Evolutionary conservation across 2,888 invertebrate genomes (phyloP).

Genomic region (Phlogophora meticulosa): DNA sequence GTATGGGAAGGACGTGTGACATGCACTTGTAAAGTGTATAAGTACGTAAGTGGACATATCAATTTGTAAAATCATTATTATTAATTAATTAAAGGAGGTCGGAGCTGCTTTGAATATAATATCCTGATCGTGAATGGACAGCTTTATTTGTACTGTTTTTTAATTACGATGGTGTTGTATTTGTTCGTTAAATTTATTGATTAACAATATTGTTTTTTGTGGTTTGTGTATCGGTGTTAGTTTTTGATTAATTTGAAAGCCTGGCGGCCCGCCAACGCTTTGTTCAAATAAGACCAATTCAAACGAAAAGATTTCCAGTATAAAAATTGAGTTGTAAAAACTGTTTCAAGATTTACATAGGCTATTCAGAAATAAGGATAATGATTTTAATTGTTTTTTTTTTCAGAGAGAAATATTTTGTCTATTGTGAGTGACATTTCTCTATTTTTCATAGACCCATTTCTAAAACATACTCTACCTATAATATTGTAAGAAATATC

Average conservation of each 20-base stretch:
- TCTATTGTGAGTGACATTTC: too few species aligned
- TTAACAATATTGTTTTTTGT: conserved; percentile 10
- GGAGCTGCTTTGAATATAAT: conserved; percentile 17
- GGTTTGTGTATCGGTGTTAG: conserved; percentile 16
- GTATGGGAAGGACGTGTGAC: conserved; percentile 65
- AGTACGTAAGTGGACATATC: conserved; percentile 45
- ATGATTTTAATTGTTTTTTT: neutral
- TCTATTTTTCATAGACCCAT: too few species aligned
- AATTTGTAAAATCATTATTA: conserved; percentile 57
- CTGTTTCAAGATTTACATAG: conserved; percentile 22
- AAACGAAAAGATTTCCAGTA: conserved; percentile 16
- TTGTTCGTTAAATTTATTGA: conserved; percentile 10
- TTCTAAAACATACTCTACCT: too few species aligned
- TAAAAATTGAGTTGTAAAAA: conserved; percentile 22
- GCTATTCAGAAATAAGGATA: conserved; percentile 3
- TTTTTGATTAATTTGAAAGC: conserved; percentile 26
- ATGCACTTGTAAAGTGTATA: conserved; percentile 55
- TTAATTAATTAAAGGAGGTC: conserved; percentile 37
- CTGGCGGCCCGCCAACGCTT: conserved; percentile 19
- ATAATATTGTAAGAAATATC: too few species aligned
- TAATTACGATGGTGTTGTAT: conserved; percentile 3
- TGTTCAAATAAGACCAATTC: conserved; percentile 20
- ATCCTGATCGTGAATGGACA: conserved; percentile 8
- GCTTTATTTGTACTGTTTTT: conserved; percentile 19
- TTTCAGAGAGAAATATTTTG: neutral